Percentiles rank a stretch among this genome's conserved stretches.
phyloP scores from a whole-genome alignment of 35 echinoderm and acorn worm species.

The Apostichopus californicus region DNA sequence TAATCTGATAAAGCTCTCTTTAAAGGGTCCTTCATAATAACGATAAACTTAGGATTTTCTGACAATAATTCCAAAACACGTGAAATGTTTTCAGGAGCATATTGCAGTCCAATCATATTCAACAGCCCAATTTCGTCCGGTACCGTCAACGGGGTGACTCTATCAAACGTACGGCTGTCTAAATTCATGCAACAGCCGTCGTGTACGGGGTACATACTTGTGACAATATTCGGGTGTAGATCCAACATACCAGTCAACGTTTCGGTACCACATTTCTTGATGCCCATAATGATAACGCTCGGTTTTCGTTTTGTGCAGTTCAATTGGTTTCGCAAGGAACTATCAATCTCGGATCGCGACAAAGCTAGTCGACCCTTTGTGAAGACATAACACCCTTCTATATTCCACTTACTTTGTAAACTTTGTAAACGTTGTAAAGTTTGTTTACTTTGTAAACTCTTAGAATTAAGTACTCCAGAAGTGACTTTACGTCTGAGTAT shows the following conservation, averaged over 20 bases:
- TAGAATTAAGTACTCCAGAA: too few relatives aligned
- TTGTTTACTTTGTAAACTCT: background rate
- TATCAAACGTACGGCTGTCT: background rate
- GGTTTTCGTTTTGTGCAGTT: conserved; percentile 1
- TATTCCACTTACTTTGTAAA: background rate
- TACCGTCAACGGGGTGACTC: background rate
- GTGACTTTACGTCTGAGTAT: too few relatives aligned
- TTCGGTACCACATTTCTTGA: conserved; percentile 54
- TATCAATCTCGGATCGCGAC: background rate
- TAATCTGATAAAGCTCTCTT: conserved; percentile 48
- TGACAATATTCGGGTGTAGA: conserved; percentile 37
- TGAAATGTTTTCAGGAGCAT: conserved; percentile 5
- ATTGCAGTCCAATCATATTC: conserved; percentile 45
- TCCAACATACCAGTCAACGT: conserved; percentile 40
- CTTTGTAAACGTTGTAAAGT: background rate
- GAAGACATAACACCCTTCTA: conserved; percentile 25
- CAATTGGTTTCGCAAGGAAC: background rate
- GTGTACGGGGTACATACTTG: conserved; percentile 25
- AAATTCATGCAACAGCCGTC: background rate
- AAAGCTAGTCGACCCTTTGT: background rate
- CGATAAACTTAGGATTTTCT: conserved; percentile 8
- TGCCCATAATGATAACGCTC: background rate
- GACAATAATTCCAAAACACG: background rate
- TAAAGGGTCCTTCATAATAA: conserved; percentile 39
- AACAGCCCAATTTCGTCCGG: background rate